Percentiles rank a stretch among this genome's conserved stretches.
Conservation (phyloP, 2,113 vertebrate species). For the Odontesthes bonariensis region DNA sequence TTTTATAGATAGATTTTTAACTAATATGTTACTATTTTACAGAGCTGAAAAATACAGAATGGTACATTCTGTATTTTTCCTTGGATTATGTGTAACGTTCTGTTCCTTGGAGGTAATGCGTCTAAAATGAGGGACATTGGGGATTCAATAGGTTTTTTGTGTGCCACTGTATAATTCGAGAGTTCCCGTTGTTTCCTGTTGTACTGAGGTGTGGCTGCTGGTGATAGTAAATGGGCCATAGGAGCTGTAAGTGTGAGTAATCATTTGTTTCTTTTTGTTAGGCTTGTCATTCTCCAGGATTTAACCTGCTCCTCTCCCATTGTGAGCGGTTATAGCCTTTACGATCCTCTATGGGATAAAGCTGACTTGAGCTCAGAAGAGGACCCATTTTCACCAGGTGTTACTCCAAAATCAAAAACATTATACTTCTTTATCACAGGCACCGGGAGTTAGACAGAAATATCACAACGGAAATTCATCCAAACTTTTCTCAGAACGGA, state of each 20-base stretch:
- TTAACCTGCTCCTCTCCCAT: background rate
- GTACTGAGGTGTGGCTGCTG: background rate
- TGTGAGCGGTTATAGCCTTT: background rate
- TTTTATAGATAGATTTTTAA: too few species aligned
- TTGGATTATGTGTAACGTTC: background rate
- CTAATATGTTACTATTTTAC: too few species aligned
- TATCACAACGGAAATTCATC: too few species aligned
- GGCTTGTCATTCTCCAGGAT: background rate
- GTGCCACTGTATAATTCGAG: too few species aligned
- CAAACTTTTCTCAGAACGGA: too few species aligned
- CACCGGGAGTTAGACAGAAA: too few species aligned
- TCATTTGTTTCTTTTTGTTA: background rate
- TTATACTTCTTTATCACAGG: too few species aligned
- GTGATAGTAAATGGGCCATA: background rate
- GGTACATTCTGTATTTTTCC: background rate
- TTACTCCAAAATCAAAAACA: too few species aligned
- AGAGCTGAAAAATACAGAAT: background rate
- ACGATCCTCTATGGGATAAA: background rate
- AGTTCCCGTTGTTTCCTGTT: background rate
- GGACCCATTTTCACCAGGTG: too few species aligned
- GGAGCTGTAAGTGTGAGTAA: background rate
- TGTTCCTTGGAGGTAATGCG: background rate
- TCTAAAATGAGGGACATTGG: background rate
- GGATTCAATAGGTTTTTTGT: background rate
- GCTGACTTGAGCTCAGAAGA: too few species aligned